A percentile compares a stretch with the other conserved stretches of the same genome.
Conservation (phyloP, 2,797 vertebrate genomes). For the Danionella dracula region DNA sequence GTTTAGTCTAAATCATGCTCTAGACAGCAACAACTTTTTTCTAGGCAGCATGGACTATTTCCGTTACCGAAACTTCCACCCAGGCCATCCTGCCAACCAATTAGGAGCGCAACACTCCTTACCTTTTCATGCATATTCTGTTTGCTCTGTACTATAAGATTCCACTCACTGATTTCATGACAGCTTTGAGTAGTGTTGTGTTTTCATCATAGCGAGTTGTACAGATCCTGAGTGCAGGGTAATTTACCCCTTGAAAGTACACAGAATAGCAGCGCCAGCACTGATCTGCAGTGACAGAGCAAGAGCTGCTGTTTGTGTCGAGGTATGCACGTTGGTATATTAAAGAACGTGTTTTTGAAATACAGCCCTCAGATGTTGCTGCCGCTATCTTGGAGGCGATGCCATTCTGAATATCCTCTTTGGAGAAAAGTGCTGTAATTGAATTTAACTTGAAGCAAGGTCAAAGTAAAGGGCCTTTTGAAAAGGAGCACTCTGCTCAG, state of each 20-base stretch:
- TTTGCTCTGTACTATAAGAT: conserved; percentile 15
- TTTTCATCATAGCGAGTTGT: conserved; percentile 21
- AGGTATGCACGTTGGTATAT: conserved; percentile 27
- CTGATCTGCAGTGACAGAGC: conserved; percentile 18
- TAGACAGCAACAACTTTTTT: neutral
- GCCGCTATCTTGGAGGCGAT: conserved; percentile 28
- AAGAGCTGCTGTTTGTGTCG: conserved; percentile 28
- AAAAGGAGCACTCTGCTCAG: conserved; percentile 17
- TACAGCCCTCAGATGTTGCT: conserved; percentile 34
- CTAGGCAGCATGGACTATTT: neutral
- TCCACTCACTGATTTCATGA: conserved; percentile 31
- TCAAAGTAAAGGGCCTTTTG: conserved; percentile 42
- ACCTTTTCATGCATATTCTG: conserved; percentile 23
- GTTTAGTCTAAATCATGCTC: neutral
- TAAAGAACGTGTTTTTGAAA: conserved; percentile 42
- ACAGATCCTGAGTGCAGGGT: conserved; percentile 19
- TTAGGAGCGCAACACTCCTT: conserved; percentile 25
- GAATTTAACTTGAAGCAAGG: conserved; percentile 38
- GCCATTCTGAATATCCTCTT: conserved; percentile 36
- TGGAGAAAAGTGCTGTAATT: conserved; percentile 37
- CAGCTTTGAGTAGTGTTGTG: conserved; percentile 33
- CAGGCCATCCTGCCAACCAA: conserved; percentile 25
- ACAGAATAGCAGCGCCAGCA: neutral
- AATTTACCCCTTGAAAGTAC: conserved; percentile 33
- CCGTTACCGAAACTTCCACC: neutral